A percentile compares a stretch with the other conserved stretches of the same genome.
phyloP scores from a whole-genome alignment of 2,797 vertebrate genomes.

The Zalophus californianus region DNA sequence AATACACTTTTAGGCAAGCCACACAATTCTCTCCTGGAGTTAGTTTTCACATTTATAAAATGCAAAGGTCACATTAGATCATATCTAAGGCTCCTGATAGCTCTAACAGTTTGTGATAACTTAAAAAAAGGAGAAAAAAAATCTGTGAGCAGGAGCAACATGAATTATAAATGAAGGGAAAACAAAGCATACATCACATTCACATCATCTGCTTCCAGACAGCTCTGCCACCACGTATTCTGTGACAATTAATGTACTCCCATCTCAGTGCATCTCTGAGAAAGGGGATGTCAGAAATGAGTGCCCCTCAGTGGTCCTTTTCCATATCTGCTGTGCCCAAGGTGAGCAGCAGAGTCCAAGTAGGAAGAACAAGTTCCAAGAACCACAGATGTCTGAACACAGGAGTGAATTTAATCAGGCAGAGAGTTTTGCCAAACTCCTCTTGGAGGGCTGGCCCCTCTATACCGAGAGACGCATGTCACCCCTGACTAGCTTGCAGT shows the following conservation, averaged over 20 bases:
- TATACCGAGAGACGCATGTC: background rate
- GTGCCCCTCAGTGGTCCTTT: background rate
- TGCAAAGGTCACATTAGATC: constrained; percentile 42
- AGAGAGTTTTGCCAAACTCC: background rate
- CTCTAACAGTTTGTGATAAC: background rate
- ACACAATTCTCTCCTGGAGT: background rate
- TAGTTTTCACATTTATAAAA: constrained; percentile 38
- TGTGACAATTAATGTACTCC: background rate
- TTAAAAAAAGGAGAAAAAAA: background rate
- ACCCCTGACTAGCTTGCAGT: background rate
- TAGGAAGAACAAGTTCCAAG: background rate
- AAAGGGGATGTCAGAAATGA: background rate
- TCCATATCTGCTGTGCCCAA: background rate
- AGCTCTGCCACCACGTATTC: background rate
- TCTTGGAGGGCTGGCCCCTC: background rate
- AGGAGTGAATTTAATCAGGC: background rate
- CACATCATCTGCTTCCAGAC: background rate
- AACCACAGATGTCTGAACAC: background rate
- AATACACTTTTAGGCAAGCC: background rate
- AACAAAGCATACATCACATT: background rate
- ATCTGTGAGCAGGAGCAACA: background rate
- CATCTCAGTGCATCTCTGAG: background rate
- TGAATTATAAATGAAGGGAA: constrained; percentile 26
- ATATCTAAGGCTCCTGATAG: background rate
- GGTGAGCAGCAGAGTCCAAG: background rate